Evolutionary conservation across 2,113 vertebrate genomes (phyloP).

Genomic region (Xiphias gladius): DNA sequence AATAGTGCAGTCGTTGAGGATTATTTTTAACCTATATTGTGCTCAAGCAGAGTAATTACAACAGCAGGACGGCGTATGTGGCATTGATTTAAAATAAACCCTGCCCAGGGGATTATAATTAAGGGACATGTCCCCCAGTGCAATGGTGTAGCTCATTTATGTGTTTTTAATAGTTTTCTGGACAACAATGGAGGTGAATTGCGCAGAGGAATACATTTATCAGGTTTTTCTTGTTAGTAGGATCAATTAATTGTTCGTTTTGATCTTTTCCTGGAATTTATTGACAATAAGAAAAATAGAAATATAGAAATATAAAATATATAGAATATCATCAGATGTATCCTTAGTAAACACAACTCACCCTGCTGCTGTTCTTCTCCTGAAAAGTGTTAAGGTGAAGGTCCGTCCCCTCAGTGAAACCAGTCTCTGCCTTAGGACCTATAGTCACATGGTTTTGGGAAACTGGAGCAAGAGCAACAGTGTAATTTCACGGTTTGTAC

Average conservation of each 20-base stretch:
- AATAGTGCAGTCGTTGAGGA: too few relatives aligned
- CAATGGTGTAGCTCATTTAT: neutral
- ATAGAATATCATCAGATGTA: neutral
- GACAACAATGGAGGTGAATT: too few relatives aligned
- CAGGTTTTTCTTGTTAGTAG: neutral
- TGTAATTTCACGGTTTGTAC: neutral
- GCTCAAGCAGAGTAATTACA: neutral
- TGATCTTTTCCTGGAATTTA: neutral
- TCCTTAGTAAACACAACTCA: slow-evolving; percentile 20
- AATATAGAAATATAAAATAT: neutral
- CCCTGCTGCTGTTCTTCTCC: slow-evolving; percentile 37
- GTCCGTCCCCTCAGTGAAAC: slow-evolving; percentile 64
- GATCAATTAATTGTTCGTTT: too few relatives aligned
- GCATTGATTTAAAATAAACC: neutral
- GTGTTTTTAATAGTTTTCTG: too few relatives aligned
- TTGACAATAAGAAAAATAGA: neutral
- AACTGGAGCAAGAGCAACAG: slow-evolving; percentile 42
- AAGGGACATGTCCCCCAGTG: neutral
- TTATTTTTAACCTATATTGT: neutral
- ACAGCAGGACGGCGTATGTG: neutral
- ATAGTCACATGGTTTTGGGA: slow-evolving; percentile 19
- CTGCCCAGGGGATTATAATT: neutral
- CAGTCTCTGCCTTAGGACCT: slow-evolving; percentile 56
- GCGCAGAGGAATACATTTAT: too few relatives aligned
- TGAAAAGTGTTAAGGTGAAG: slow-evolving; percentile 64